phyloP scores from a whole-genome alignment of 2,113 vertebrate genomes.

The Anhinga anhinga region DNA sequence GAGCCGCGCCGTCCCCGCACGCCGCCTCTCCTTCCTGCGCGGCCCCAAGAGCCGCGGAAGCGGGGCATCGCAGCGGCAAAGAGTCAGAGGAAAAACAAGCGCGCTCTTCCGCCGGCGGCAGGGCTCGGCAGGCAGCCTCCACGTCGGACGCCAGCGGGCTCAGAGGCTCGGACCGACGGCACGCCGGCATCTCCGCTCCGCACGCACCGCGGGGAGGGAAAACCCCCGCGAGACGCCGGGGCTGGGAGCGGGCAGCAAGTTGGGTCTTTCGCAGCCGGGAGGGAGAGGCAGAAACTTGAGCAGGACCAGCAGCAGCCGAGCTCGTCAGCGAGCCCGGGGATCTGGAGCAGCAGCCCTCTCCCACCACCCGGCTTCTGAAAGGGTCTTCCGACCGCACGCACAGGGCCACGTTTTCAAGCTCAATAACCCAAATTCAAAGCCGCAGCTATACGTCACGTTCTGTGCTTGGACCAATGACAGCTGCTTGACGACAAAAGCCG shows the following conservation, averaged over 20 bases:
- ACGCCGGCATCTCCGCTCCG: not conserved
- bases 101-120: not conserved
- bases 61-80: not conserved
- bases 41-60: not conserved
- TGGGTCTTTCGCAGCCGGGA: not conserved
- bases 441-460: rapidly evolving
- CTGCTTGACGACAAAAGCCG: rapidly evolving
- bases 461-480: rapidly evolving
- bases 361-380: rapidly evolving
- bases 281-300: rapidly evolving
- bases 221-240: rapidly evolving
- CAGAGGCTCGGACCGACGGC: not conserved
- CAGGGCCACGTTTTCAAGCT: rapidly evolving
- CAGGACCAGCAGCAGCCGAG: not conserved
- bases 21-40: not conserved
- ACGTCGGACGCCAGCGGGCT: no score
- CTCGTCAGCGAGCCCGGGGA: rapidly evolving
- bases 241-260: not conserved
- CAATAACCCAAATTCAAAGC: rapidly evolving
- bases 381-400: rapidly evolving
- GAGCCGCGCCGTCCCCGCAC: not conserved
- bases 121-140: not conserved
- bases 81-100: no score
- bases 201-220: rapidly evolving
- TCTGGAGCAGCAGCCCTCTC: not conserved